Base-by-base conservation (phyloP, 2,113 vertebrate species). In the Cercocebus atys region DNA sequence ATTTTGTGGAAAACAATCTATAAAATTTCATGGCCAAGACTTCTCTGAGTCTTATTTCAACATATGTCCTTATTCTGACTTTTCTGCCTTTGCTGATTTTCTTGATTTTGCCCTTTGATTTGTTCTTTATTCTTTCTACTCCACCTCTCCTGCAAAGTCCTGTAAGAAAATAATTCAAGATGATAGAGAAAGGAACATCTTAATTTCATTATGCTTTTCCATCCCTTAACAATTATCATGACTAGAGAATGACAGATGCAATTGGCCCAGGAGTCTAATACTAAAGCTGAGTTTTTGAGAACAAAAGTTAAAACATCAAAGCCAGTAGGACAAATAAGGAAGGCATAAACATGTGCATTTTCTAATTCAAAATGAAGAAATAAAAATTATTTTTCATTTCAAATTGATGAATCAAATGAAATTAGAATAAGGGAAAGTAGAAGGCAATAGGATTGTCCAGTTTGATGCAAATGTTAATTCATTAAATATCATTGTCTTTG, bases 131-230 rank as follows among this genome's bases (percentile, higher is more conserved):
- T 85, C 9, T 94, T 97, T 89, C 45, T 12, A 78, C 79, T 25
- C 50, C 9, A 93, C 38, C 22, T 93, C 40, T 73, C 64, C 47
- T 72, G 40, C 22, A 97, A 96, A 95, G 11, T 73, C 23, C 23
- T 86, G 14, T 64, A 93, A 70, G 57, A 97, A 93, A 97, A 89
- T 80, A 87, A 78, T 85, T 95, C 50, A 85, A 92, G 72, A 93
- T 96, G 76, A 94, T 45, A 75, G 68, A 92, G 27, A 96, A 81
- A 68, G 35, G 11, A 97, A 81, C 84, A 90, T 94, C 92, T 97
- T 98, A 90, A 95, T 40, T 93, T 97, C 32, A 82, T 97, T 85
- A 82, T 45, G 66, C 2, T 94, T 96, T 95, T 95, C 81, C 80
- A 96, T 90, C 40, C 70, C 38, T 91, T 88, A 94, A 90, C 32